Percentiles rank a stretch among this genome's conserved stretches.
Evolutionary conservation across 2,113 vertebrate genomes (phyloP).

Genomic region (Mirza zaza): DNA sequence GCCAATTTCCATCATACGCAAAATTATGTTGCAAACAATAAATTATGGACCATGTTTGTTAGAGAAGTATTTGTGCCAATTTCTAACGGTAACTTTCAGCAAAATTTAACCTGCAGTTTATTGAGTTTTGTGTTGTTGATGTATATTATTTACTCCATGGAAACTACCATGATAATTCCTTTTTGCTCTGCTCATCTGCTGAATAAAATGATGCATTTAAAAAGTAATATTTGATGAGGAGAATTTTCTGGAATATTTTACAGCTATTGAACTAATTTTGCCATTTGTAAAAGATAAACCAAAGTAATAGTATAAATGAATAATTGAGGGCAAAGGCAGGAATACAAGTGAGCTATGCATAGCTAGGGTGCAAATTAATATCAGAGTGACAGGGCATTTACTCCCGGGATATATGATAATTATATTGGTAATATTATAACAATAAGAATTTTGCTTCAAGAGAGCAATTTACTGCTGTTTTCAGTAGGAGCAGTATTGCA

Average conservation of each 20-base stretch:
- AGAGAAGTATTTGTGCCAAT: background rate
- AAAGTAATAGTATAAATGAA: background rate
- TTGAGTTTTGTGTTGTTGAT: background rate
- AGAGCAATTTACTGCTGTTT: background rate
- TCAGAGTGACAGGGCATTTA: background rate
- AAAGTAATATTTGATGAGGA: slow-evolving; percentile 42
- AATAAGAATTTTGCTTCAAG: background rate
- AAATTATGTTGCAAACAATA: background rate
- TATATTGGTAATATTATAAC: background rate
- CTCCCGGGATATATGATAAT: background rate
- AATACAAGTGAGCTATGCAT: background rate
- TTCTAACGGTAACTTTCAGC: slow-evolving; percentile 46
- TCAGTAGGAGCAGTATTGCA: background rate
- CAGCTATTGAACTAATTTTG: slow-evolving; percentile 38
- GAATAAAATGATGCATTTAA: background rate
- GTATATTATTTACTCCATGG: slow-evolving; percentile 44
- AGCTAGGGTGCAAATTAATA: background rate
- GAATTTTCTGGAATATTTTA: background rate
- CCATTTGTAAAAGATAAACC: slow-evolving; percentile 54
- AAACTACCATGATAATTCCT: background rate
- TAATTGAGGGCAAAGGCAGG: background rate
- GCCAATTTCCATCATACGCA: background rate
- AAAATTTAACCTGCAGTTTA: slow-evolving; percentile 63
- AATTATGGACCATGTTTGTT: background rate
- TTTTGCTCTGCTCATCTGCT: background rate